Conservation (phyloP, 1,140 invertebrate species). For the Solenopsis fugax region DNA sequence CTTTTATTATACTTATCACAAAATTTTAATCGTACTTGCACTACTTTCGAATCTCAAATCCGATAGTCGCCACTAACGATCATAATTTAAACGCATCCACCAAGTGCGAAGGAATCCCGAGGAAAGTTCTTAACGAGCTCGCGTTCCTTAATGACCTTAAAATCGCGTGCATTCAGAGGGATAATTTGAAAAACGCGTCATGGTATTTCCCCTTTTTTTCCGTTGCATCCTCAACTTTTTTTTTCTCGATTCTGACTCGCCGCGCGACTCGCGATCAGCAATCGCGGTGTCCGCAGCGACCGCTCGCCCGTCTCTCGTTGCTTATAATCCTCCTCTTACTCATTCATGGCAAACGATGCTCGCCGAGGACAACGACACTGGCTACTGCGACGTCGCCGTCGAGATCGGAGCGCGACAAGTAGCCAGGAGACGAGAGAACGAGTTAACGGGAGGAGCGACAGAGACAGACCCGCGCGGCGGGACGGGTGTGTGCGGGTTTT, state of each 20-base stretch:
- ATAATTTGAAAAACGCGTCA: conserved; percentile 39
- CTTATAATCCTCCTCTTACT: conserved; percentile 65
- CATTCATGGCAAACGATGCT: conserved; percentile 57
- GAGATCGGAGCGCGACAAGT: conserved; percentile 66
- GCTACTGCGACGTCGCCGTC: neutral
- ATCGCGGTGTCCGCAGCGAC: neutral
- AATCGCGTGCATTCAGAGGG: conserved; percentile 17
- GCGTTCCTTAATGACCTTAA: conserved; percentile 30
- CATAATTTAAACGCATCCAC: conserved; percentile 26
- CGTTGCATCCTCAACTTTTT: conserved; percentile 5
- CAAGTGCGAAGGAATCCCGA: neutral
- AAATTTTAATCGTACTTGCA: neutral
- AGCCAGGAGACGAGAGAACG: conserved; percentile 66
- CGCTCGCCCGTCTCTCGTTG: conserved; percentile 37
- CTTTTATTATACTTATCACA: neutral
- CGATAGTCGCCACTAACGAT: neutral
- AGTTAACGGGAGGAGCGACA: conserved; percentile 8
- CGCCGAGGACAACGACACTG: conserved; percentile 10
- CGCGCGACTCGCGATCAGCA: conserved; percentile 32
- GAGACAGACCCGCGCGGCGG: neutral
- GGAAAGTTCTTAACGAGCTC: conserved; percentile 24
- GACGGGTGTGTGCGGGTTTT: conserved; percentile 75
- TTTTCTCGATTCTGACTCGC: conserved; percentile 9
- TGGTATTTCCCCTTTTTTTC: conserved; percentile 34
- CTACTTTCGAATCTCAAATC: conserved; percentile 6